phyloP scores from a whole-genome alignment of 2,797 vertebrate species.

The Chelon labrosus region DNA sequence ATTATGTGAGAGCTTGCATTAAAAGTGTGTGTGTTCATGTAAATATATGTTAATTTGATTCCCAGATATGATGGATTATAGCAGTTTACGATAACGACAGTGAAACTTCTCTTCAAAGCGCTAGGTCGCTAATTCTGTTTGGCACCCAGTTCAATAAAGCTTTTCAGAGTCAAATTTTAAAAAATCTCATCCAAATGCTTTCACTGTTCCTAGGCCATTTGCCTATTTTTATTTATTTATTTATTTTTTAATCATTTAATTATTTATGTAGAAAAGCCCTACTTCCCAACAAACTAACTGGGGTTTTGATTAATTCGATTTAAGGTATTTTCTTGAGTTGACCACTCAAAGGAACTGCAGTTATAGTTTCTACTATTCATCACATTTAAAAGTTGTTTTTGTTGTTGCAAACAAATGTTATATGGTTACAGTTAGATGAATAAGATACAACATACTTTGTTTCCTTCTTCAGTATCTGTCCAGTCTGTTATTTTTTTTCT shows the following conservation, averaged over 20 bases:
- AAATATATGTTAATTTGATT: constrained; percentile 82
- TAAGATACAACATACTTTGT: too few species aligned
- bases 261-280: neutral
- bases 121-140: constrained; percentile 71
- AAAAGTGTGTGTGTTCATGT: constrained; percentile 55
- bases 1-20: constrained; percentile 42
- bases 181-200: constrained; percentile 52
- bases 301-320: constrained; percentile 38
- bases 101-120: constrained; percentile 77
- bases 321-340: constrained; percentile 47
- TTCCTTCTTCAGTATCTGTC: too few species aligned
- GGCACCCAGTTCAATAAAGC: constrained; percentile 79
- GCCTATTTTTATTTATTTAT: constrained; percentile 24
- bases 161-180: constrained; percentile 56
- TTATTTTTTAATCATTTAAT: constrained; percentile 10
- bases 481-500: too few species aligned
- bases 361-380: constrained; percentile 55
- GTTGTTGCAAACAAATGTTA: constrained; percentile 15
- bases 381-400: neutral
- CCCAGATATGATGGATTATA: constrained; percentile 82
- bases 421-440: neutral
- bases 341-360: neutral
- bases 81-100: constrained; percentile 75
- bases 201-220: constrained; percentile 60
- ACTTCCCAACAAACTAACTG: neutral